phyloP scores from a whole-genome alignment of 2,113 vertebrate genomes.

The Narcine bancroftii region DNA sequence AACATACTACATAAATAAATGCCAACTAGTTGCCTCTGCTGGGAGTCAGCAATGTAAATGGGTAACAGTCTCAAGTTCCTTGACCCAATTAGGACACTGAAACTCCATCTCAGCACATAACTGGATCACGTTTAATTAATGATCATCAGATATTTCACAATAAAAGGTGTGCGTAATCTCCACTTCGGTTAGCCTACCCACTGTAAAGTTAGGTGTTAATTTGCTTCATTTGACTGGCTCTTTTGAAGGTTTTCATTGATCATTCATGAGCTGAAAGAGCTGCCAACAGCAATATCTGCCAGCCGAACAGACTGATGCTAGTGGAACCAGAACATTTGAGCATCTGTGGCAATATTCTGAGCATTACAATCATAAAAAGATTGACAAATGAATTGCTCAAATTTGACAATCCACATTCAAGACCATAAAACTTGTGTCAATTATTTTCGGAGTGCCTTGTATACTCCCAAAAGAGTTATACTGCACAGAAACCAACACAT shows the following conservation, averaged over 20 bases:
- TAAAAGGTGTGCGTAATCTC: background rate
- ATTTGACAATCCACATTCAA: background rate
- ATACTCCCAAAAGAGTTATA: too few species aligned
- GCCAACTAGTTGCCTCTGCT: background rate
- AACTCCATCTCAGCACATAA: slow-evolving; percentile 2
- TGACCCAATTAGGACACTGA: slow-evolving; percentile 3
- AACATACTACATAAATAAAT: slow-evolving; percentile 13
- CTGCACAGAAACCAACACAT: too few species aligned
- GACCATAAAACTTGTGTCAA: background rate
- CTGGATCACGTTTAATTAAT: background rate
- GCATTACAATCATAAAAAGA: slow-evolving; percentile 19
- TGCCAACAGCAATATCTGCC: slow-evolving; percentile 15
- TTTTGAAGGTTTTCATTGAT: slow-evolving; percentile 4
- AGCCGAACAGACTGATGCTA: background rate
- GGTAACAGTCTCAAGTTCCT: background rate
- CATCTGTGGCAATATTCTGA: background rate
- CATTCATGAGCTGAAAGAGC: slow-evolving; percentile 5
- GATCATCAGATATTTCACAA: background rate
- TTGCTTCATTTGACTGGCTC: slow-evolving; percentile 16
- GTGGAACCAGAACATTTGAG: background rate
- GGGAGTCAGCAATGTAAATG: slow-evolving; percentile 21
- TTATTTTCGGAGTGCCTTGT: background rate
- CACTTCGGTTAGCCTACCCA: background rate
- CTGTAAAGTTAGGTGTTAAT: background rate
- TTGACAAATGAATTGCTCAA: slow-evolving; percentile 10